phyloP scores from a whole-genome alignment of 1,140 invertebrate genomes.

The Thaumetopoea pityocampa region DNA sequence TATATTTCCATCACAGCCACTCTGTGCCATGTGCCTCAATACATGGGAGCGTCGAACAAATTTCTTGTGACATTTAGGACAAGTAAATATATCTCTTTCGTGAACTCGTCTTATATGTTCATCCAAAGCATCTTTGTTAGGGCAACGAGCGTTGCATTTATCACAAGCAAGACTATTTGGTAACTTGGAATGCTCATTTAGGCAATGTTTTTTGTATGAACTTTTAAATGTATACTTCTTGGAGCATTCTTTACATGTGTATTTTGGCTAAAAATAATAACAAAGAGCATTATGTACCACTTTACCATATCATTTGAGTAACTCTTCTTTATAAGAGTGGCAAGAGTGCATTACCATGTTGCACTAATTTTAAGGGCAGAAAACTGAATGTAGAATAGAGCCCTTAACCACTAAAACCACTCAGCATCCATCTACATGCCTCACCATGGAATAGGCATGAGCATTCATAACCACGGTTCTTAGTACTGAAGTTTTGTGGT shows the following conservation, averaged over 20 bases:
- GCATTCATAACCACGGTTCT: no score
- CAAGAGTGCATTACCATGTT: no score
- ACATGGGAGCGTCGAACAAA: slow-evolving; percentile 60
- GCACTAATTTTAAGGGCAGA: no score
- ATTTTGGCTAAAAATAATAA: no score
- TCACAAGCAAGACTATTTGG: slow-evolving; percentile 45
- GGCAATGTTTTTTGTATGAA: slow-evolving; percentile 37
- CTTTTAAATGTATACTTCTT: slow-evolving; percentile 56
- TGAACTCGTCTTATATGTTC: slow-evolving; percentile 48
- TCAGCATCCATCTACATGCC: no score
- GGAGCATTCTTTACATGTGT: slow-evolving; percentile 43
- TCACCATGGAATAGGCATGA: no score
- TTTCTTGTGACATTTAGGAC: slow-evolving; percentile 42
- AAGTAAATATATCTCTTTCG: slow-evolving; percentile 40
- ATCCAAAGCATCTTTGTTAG: slow-evolving; percentile 30
- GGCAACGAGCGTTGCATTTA: slow-evolving; percentile 45
- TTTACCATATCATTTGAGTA: no score
- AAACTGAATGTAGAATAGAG: no score
- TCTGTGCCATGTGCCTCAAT: slow-evolving; percentile 51
- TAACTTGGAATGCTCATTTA: slow-evolving; percentile 49
- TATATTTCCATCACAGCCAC: slow-evolving; percentile 48
- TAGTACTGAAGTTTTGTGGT: no score
- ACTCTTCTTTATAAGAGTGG: no score
- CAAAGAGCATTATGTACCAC: no score
- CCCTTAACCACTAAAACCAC: no score